A percentile compares a stretch with the other conserved stretches of the same genome.
Evolutionary conservation across 1,140 invertebrate genomes (phyloP).

Genomic region (Thalassaphorura encarpata): DNA sequence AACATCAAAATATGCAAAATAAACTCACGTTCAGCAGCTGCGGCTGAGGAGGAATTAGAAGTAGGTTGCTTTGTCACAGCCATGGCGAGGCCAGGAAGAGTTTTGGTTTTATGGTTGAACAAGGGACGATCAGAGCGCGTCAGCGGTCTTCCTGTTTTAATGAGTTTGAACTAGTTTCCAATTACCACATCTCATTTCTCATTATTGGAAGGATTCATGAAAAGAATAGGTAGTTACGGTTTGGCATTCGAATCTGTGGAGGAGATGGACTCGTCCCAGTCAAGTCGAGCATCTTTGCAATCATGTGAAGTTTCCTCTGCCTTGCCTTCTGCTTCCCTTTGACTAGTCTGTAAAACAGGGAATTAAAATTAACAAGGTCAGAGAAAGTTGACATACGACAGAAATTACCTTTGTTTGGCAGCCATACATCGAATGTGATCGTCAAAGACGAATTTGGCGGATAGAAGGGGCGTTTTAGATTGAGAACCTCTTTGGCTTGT

Average conservation of each 20-base stretch:
- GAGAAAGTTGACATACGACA: background rate
- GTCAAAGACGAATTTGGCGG: conserved; percentile 93
- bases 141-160: conserved; percentile 5
- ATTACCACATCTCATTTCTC: too few relatives aligned
- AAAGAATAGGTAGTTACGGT: conserved; percentile 11
- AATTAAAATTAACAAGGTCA: conserved; percentile 2
- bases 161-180: background rate
- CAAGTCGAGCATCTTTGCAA: conserved; percentile 81
- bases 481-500: conserved; percentile 45
- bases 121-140: conserved; percentile 20
- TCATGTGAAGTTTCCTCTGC: conserved; percentile 90
- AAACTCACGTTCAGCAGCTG: background rate
- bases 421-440: conserved; percentile 98
- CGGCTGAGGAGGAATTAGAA: background rate
- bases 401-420: conserved; percentile 81
- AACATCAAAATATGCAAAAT: too few relatives aligned
- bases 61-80: conserved; percentile 9
- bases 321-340: conserved; percentile 88
- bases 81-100: conserved; percentile 25
- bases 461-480: conserved; percentile 64
- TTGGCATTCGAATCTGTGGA: conserved; percentile 19
- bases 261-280: conserved; percentile 22
- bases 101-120: conserved; percentile 22
- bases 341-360: conserved; percentile 49
- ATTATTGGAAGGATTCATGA: too few relatives aligned